Evolutionary conservation across 2,797 vertebrate genomes (phyloP).

Genomic region (Neomorphus geoffroyi): DNA sequence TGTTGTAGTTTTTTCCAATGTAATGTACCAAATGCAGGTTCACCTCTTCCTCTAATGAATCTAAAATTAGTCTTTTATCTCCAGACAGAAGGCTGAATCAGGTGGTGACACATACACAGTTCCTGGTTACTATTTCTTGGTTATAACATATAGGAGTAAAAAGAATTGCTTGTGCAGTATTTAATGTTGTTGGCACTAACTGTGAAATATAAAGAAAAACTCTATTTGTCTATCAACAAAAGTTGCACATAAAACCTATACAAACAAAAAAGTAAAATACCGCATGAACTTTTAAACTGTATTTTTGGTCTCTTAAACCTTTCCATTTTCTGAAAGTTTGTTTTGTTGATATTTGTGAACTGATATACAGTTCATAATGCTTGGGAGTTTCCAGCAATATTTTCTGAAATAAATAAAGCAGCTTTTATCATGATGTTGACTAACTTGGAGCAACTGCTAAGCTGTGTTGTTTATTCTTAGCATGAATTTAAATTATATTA

Average conservation of each 20-base stretch:
- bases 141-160: neutral
- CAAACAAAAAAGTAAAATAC: neutral
- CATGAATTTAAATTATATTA: neutral
- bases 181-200: neutral
- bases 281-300: neutral
- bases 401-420: neutral
- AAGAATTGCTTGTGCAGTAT: neutral
- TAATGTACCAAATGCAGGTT: neutral
- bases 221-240: neutral
- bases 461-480: neutral
- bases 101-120: neutral
- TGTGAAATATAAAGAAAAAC: neutral
- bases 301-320: neutral
- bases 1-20: neutral
- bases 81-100: neutral
- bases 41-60: neutral
- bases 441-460: conserved; percentile 3
- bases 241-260: neutral
- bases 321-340: neutral
- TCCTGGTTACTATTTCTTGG: neutral
- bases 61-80: neutral
- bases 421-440: neutral
- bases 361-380: neutral
- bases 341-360: neutral
- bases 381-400: neutral